These are phyloP conservation scores for Dione juno DNA, from an alignment of 2,888 invertebrate genomes.

Conservation along the genomic window DNA sequence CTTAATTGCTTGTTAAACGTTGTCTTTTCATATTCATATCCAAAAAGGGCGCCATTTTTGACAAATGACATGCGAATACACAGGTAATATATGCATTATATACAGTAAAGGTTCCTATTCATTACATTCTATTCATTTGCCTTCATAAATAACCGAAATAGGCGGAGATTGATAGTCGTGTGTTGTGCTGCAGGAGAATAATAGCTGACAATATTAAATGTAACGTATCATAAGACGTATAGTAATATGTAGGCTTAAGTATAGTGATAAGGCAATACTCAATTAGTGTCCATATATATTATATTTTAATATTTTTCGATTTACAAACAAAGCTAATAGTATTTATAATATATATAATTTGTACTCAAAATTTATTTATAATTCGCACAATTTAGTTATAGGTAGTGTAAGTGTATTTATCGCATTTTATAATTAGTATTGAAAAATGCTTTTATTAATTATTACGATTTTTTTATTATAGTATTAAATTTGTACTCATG, in stretches of 20 bases:
- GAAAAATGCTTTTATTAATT: conserved; percentile 18
- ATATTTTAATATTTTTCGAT: conserved; percentile 26
- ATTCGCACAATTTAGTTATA: conserved; percentile 28
- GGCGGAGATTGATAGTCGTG: conserved; percentile 53
- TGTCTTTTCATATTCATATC: background rate
- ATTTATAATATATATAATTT: conserved; percentile 16
- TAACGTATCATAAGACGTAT: conserved; percentile 37
- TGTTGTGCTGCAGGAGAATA: conserved; percentile 76
- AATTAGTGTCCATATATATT: conserved; percentile 39
- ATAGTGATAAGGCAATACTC: conserved; percentile 52
- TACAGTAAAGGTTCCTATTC: conserved; percentile 24
- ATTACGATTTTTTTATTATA: conserved; percentile 7
- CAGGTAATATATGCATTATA: conserved; percentile 15
- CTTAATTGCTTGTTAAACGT: conserved; percentile 9
- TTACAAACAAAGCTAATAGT: conserved; percentile 20
- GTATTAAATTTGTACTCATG: background rate
- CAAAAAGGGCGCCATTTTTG: conserved; percentile 12
- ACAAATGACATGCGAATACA: conserved; percentile 7
- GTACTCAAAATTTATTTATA: conserved; percentile 36
- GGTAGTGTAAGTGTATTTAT: conserved; percentile 17
- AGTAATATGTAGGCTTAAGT: conserved; percentile 22
- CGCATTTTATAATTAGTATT: background rate
- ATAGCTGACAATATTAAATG: conserved; percentile 70
- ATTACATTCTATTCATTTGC: conserved; percentile 29
- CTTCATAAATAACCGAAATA: conserved; percentile 43